phyloP scores from a whole-genome alignment of 2,888 invertebrate genomes.

The Drosophila kambysellisi region DNA sequence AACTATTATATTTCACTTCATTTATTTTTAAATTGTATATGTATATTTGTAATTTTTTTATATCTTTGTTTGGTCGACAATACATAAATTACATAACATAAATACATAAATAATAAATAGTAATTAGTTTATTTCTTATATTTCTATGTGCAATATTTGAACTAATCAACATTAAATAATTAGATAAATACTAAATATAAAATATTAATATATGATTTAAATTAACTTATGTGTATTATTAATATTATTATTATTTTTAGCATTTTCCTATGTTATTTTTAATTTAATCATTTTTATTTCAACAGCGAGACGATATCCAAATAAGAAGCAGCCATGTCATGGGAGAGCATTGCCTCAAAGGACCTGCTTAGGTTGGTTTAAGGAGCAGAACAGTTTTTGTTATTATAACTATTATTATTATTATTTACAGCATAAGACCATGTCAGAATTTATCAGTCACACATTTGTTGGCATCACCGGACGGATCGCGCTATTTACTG shows the following conservation, averaged over 20 bases:
- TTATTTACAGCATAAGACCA: constrained; percentile 87
- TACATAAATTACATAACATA: not conserved
- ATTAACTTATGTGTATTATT: too few relatives aligned
- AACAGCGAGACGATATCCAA: not conserved
- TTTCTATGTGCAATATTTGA: not conserved
- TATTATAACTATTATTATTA: not conserved
- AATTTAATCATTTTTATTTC: not conserved
- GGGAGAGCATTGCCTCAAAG: constrained; percentile 93
- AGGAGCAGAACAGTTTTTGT: constrained; percentile 29
- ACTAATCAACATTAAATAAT: not conserved
- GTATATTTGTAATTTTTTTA: not conserved
- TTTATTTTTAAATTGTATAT: not conserved
- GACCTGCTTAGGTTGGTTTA: constrained; percentile 90
- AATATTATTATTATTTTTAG: too few relatives aligned
- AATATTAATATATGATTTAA: too few relatives aligned
- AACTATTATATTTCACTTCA: too few relatives aligned
- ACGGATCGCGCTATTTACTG: constrained; percentile 91
- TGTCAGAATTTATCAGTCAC: constrained; percentile 94
- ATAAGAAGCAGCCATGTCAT: constrained; percentile 88
- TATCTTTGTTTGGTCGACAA: not conserved
- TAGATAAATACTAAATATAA: not conserved
- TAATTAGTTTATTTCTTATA: not conserved
- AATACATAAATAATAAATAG: not conserved
- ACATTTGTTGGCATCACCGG: constrained; percentile 92
- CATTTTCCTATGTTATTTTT: not conserved